phyloP scores from a whole-genome alignment of 2,113 vertebrate species.

The Cryptoleucopteryx plumbea region DNA sequence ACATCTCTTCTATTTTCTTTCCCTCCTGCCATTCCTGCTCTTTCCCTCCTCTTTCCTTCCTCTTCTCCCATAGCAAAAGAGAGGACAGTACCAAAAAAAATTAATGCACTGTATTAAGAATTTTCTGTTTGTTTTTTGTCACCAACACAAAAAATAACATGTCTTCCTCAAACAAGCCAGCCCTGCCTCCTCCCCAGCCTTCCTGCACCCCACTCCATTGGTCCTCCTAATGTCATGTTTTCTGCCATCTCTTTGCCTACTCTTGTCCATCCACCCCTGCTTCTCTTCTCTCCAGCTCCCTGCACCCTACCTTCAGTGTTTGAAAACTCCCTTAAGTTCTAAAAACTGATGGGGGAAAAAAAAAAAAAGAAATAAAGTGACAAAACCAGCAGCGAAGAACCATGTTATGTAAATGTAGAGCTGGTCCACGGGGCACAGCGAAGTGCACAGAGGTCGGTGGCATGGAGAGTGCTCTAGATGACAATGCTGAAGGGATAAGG shows the following conservation, averaged over 20 bases:
- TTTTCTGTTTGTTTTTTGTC: neutral
- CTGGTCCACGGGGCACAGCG: fast-evolving
- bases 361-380: neutral
- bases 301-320: neutral
- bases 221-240: neutral
- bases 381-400: neutral
- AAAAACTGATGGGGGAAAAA: neutral
- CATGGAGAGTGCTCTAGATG: neutral
- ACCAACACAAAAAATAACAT: neutral
- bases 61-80: neutral
- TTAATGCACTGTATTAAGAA: neutral
- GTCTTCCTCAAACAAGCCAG: neutral
- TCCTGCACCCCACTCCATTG: neutral
- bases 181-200: neutral
- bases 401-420: neutral
- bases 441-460: fast-evolving
- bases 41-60: neutral
- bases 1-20: neutral
- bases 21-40: neutral
- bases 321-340: neutral
- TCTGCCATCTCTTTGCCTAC: neutral
- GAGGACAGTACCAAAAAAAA: neutral
- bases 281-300: neutral
- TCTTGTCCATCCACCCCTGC: neutral
- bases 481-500: neutral